Percentiles rank a stretch among this genome's conserved stretches.
Evolutionary conservation across 2,113 vertebrate genomes (phyloP).

Genomic region (Equus przewalskii): DNA sequence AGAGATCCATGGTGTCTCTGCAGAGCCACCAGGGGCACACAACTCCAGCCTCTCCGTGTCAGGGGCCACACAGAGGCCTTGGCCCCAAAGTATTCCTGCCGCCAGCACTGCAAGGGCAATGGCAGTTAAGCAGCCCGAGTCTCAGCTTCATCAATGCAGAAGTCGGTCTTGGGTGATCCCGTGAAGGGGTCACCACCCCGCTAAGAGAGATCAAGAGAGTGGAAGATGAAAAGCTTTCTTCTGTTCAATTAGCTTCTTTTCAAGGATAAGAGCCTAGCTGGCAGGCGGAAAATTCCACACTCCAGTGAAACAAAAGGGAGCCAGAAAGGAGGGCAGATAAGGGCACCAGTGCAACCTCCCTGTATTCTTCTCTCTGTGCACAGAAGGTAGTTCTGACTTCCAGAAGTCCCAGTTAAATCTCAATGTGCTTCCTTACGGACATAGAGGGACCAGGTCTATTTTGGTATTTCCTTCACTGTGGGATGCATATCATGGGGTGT

Average conservation of each 20-base stretch:
- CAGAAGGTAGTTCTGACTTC: background rate
- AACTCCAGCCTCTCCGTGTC: background rate
- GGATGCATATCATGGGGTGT: rapidly evolving
- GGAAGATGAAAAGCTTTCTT: constrained; percentile 13
- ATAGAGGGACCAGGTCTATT: background rate
- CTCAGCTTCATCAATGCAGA: background rate
- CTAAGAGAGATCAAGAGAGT: background rate
- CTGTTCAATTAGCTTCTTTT: constrained; percentile 65
- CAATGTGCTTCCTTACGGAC: rapidly evolving
- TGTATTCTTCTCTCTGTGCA: background rate
- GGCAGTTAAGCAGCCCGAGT: background rate
- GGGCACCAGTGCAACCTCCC: background rate
- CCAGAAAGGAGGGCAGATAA: constrained; percentile 49
- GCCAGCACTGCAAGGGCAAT: background rate
- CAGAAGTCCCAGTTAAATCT: background rate
- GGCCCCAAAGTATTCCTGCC: background rate
- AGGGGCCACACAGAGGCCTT: background rate
- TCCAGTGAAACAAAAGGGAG: constrained; percentile 55
- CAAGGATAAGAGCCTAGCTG: constrained; percentile 55
- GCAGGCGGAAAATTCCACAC: constrained; percentile 62
- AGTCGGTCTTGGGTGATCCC: background rate
- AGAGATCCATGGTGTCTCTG: background rate
- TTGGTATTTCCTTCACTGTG: background rate
- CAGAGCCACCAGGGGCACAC: rapidly evolving
- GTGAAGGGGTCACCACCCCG: background rate